Evolutionary conservation across 2,797 vertebrate species (phyloP).

Genomic region (Etheostoma nigrum): DNA sequence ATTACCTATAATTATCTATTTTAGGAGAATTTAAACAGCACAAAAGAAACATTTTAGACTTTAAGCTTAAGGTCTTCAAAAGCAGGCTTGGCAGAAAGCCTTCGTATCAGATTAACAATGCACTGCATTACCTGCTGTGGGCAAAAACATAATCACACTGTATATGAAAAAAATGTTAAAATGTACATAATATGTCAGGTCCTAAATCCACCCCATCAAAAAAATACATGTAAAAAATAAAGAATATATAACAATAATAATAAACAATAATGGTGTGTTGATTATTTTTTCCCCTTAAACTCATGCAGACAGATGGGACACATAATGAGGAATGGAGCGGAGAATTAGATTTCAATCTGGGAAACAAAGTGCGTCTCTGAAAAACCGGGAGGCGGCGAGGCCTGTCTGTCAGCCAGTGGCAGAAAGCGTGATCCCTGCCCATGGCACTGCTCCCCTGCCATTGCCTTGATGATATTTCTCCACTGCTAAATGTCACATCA

Average conservation of each 20-base stretch:
- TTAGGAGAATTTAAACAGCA: neutral
- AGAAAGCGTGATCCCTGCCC: constrained; percentile 68
- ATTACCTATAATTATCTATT: neutral
- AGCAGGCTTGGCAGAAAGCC: constrained; percentile 16
- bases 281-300: neutral
- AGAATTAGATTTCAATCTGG: constrained; percentile 45
- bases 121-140: constrained; percentile 13
- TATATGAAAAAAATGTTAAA: constrained; percentile 4
- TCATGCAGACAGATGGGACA: constrained; percentile 24
- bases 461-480: constrained; percentile 75
- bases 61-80: constrained; percentile 27
- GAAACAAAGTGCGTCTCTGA: constrained; percentile 37
- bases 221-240: neutral
- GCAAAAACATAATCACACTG: too few relatives aligned
- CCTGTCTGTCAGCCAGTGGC: constrained; percentile 62
- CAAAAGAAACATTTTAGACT: constrained; percentile 9
- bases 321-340: constrained; percentile 15
- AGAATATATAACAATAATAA: too few relatives aligned
- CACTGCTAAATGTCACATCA: constrained; percentile 83
- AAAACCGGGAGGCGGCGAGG: constrained; percentile 28
- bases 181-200: neutral
- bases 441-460: constrained; percentile 63
- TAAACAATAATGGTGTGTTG: neutral
- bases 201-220: neutral
- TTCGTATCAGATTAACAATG: constrained; percentile 29